Base-by-base conservation (phyloP, 1,140 invertebrate species). In the Littorina saxatilis region DNA sequence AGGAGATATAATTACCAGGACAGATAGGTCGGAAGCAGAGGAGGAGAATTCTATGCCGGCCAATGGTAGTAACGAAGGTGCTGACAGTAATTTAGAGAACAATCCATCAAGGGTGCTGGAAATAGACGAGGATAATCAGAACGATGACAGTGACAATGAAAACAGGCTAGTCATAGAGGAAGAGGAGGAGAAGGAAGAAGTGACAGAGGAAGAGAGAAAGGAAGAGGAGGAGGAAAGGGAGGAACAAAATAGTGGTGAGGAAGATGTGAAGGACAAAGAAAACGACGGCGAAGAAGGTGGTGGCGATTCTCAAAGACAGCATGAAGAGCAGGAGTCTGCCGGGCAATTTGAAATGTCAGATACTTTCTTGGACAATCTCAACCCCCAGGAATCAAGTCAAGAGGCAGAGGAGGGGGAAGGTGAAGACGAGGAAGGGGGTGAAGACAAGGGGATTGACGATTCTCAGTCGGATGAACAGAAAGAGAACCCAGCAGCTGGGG, bases 111-210 rank as follows among this genome's bases (percentile, higher is more conserved):
- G 23, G 39, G 50, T 27, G 43, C 2, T 76, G 17, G 32, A n/a
- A n/a, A 13, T 50, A n/a, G 35, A 35, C 27, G 52, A 55, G 29
- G 23, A 32, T 35, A 37, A 76, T 39, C 27, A 39, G 27, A 58
- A 76, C 35, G 55, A 55, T 58, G 43, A 52, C 35, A n/a, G 55
- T 39, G 74, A 55, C 17, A 17, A 35, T 35, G 50, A 58, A 52
- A 35, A 52, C 29, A 76, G 27, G 17, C 74, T 58, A 75, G 72
- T 55, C 50, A 75, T 47, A 29, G 40, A 75, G n/a, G 74, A 76
- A 76, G 74, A 76, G 20, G 43, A 52, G 37, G 55, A 66, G 43
- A 40, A 43, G 39, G 55, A 40, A 2, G 50, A 32, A 63, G 23
- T 39, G 35, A n/a, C n/a, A n/a, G 70, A 73, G 23, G 39, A 63